Base-by-base conservation (phyloP, 2,113 vertebrate genomes). In the Gymnarchus niloticus region DNA sequence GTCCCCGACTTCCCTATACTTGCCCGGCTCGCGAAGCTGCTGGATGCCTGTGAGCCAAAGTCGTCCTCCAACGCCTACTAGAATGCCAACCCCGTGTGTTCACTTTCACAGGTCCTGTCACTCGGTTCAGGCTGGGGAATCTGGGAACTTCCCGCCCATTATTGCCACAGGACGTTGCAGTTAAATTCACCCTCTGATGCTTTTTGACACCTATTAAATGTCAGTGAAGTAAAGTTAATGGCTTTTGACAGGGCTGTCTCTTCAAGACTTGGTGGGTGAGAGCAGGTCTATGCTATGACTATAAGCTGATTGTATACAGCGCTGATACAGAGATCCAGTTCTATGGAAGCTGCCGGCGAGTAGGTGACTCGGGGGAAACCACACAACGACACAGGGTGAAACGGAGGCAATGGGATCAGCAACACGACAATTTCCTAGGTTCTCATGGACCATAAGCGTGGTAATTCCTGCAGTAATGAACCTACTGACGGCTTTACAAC, bases 401-500 rank as follows among this genome's bases (percentile, higher is more conserved):
- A 23, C 19, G 9, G 37, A 78, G 76, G 76, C 44, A 48, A 78
- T 7, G 23, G 41, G 6, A 19, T 5, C 44, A 0, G 6, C n/a
- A 28, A 25, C 46, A 52, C 17, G 12, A 0, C 0, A 81, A 81
- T 48, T 54, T 81, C 49, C 80, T 3, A 48, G 76, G 28, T 81
- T 81, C 80, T 25, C 49, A 81, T 81, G 80, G 23, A 28, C 3
- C 14, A 10, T n/a, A 21, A 54, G n/a, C 12, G n/a, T 9, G 10
- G 12, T 12, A 2, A 33, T 51, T 51, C 48, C 48, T 14, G 17
- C 49, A 48, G 44, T 54, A 48, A 81, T 28, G 25, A 81, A 81
- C 80, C 49, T 48, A 81, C 80, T 81, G 49, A 81, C 52, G 44
- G 80, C 52, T 81, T 81, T 52, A 81, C 80, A 52, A n/a, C 80